A percentile compares a stretch with the other conserved stretches of the same genome.
Evolutionary conservation across 2,797 vertebrate genomes (phyloP).

Genomic region (Columba guinea): DNA sequence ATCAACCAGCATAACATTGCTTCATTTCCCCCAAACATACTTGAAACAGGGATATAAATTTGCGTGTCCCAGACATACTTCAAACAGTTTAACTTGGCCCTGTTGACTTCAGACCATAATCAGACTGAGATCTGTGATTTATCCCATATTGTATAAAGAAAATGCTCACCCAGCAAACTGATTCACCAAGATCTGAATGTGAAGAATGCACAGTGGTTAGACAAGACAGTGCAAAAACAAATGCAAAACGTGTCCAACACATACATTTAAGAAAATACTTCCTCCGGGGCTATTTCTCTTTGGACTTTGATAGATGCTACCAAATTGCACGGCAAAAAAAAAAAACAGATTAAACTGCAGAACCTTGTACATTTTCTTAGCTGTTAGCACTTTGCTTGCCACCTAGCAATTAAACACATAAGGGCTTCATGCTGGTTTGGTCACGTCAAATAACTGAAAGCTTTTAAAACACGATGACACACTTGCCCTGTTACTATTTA

Average conservation of each 20-base stretch:
- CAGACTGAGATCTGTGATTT: background rate
- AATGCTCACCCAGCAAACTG: conserved; percentile 27
- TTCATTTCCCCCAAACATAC: background rate
- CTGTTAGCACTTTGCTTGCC: background rate
- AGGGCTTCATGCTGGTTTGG: background rate
- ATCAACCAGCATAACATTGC: background rate
- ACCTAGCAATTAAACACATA: background rate
- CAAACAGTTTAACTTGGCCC: conserved; percentile 47
- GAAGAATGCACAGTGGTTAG: conserved; percentile 3
- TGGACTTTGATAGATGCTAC: background rate
- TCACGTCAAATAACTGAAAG: background rate
- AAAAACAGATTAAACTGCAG: background rate
- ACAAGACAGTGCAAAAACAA: conserved; percentile 33
- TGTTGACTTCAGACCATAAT: conserved; percentile 5
- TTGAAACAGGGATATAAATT: conserved; percentile 26
- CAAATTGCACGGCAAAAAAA: background rate
- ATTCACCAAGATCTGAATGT: conserved; percentile 23
- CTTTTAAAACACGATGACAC: background rate
- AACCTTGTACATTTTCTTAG: background rate
- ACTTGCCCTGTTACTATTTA: background rate
- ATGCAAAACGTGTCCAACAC: background rate
- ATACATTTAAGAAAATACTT: background rate
- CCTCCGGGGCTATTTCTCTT: background rate
- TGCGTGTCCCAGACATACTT: conserved; percentile 36
- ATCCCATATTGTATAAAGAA: background rate